A percentile compares a stretch with the other conserved stretches of the same genome.
These are phyloP conservation scores for Philopedon plagiatum DNA, from an alignment of 2,888 invertebrate genomes.

Conservation along the genomic window DNA sequence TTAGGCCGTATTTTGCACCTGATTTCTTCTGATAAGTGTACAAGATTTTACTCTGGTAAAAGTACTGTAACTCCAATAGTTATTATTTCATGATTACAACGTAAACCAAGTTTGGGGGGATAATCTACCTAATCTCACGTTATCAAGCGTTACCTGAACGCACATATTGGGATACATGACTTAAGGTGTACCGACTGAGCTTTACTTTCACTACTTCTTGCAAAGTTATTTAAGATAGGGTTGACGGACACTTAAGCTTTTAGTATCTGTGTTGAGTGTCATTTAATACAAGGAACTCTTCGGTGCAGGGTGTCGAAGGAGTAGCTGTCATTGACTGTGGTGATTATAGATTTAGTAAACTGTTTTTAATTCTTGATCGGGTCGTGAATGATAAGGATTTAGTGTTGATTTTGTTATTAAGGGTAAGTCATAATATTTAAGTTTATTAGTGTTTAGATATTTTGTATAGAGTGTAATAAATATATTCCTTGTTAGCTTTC, in stretches of 20 bases:
- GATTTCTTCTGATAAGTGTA: too few species aligned
- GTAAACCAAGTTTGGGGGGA: background rate
- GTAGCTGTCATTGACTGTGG: background rate
- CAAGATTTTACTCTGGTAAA: too few species aligned
- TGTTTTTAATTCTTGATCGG: background rate
- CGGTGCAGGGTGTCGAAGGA: slow-evolving; percentile 15
- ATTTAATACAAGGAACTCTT: slow-evolving; percentile 23
- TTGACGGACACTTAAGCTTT: slow-evolving; percentile 39
- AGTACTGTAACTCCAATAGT: too few species aligned
- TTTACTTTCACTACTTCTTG: slow-evolving; percentile 50
- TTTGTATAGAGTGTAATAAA: too few species aligned
- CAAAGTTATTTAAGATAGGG: slow-evolving; percentile 47
- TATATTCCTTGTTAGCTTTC: too few species aligned
- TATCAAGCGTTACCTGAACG: slow-evolving; percentile 20
- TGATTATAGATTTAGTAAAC: background rate
- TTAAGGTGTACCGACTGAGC: slow-evolving; percentile 25
- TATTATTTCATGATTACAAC: too few species aligned
- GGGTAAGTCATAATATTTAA: background rate
- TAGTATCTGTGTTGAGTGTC: slow-evolving; percentile 44
- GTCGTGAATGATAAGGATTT: background rate
- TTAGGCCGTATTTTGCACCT: too few species aligned
- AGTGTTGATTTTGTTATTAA: background rate
- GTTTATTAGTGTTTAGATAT: background rate
- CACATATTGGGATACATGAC: slow-evolving; percentile 22
- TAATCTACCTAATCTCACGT: slow-evolving; percentile 4